These are phyloP conservation scores for Lanistes nyassanus DNA, from an alignment of 1,140 invertebrate genomes.

Conservation along the genomic window DNA sequence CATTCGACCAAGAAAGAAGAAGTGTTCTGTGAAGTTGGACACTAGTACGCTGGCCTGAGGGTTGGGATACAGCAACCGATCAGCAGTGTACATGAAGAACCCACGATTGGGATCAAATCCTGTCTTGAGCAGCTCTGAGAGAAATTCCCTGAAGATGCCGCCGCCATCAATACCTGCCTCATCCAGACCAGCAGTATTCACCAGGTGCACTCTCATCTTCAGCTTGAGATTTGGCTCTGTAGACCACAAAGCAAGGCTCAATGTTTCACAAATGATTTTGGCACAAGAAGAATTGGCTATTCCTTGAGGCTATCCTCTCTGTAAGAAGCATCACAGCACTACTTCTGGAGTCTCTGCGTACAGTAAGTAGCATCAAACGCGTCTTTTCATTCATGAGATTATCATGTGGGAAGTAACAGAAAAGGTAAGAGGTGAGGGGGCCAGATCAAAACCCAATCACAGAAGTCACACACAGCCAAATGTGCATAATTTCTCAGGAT, in stretches of 20 bases:
- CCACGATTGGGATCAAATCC: slow-evolving; percentile 97
- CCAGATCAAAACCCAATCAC: no score
- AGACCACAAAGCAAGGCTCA: slow-evolving; percentile 21
- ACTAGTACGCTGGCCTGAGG: slow-evolving; percentile 86
- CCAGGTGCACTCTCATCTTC: slow-evolving; percentile 87
- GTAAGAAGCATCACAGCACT: no score
- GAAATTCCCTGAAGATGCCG: slow-evolving; percentile 83
- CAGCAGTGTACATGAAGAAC: slow-evolving; percentile 90
- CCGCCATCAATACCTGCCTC: slow-evolving; percentile 97
- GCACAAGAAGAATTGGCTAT: no score
- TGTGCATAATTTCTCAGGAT: not conserved
- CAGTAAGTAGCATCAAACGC: no score
- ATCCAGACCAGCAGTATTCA: slow-evolving; percentile 86
- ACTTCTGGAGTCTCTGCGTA: no score
- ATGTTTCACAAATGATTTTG: no score
- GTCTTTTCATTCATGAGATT: no score
- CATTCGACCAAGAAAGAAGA: slow-evolving; percentile 94
- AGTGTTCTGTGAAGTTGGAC: slow-evolving; percentile 89
- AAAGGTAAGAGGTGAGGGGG: no score
- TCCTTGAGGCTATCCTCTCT: no score
- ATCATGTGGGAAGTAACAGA: no score
- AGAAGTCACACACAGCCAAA: not conserved
- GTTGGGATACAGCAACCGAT: slow-evolving; percentile 95
- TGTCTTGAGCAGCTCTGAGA: slow-evolving; percentile 81
- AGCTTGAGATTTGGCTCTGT: slow-evolving; percentile 86